Evolutionary conservation across 2,888 invertebrate species (phyloP), one percentile per base, ranked within the genome.

Genomic region (Pterostichus madidus): DNA sequence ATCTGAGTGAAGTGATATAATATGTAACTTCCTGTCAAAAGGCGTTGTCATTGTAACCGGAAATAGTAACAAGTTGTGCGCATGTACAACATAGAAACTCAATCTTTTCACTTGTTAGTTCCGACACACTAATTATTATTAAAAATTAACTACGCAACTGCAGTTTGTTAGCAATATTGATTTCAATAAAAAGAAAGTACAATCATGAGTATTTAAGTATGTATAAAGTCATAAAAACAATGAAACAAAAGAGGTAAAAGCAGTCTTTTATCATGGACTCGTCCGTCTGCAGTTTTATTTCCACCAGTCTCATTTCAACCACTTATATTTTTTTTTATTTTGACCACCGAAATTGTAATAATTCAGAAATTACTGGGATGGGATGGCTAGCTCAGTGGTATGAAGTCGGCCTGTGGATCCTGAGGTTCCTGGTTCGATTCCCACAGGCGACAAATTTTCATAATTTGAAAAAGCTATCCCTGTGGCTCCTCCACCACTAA

Each of bases 21-120:
- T 52, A 32, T 32, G 32, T 75, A 32, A 75, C 75, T 75, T 75
- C 75, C 75, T 11, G 75, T 75, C 52, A 75, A 15, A 75, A 75
- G 75, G 75, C 75, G 75, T 52, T 75, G 75, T 52, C 75, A 31
- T 31, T 24, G n/a, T 44, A 32, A 46, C 44, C 73, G 73, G 73
- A 73, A 73, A 73, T 73, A 17, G 39, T 71, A 8, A 13, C 11
- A 13, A 71, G 44, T 17, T 71, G 17, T n/a, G 44, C 15, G 56
- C 8, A 56, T 13, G 17, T 24, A 15, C 24, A 17, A 52, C n/a
- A 5, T 52, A 39, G 8, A 39, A 39, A 39, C 39, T 39, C 39
- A 39, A 39, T 39, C 39, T 39, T 39, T 39, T 39, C 39, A 39
- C 39, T 39, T 56, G 17, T 56, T 2, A 10, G 56, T 52, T 52